A percentile compares a stretch with the other conserved stretches of the same genome.
These are phyloP conservation scores for Pterocles gutturalis DNA, from an alignment of 2,113 vertebrate species.

Conservation along the genomic window DNA sequence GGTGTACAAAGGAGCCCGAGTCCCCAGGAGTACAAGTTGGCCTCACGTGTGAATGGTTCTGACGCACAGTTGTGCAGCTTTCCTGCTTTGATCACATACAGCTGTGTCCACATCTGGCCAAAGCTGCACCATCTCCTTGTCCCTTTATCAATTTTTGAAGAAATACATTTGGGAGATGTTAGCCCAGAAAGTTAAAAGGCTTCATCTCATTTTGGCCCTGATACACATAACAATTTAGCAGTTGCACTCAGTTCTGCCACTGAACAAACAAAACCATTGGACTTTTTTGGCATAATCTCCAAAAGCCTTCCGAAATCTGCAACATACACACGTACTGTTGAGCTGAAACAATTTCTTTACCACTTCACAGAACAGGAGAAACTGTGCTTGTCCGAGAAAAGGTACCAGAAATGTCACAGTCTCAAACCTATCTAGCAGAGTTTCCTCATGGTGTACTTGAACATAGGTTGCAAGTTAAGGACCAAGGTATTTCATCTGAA, in stretches of 20 bases:
- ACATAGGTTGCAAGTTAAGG: background rate
- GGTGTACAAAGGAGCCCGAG: background rate
- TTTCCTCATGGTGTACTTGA: background rate
- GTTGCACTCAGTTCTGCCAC: background rate
- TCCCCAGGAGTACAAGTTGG: fast-evolving
- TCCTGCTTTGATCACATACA: background rate
- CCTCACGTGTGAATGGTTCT: background rate
- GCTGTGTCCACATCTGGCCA: background rate
- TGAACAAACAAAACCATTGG: background rate
- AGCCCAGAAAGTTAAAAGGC: background rate
- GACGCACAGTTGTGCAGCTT: background rate
- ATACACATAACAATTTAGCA: background rate
- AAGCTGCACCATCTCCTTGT: background rate
- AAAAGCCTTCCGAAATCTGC: background rate
- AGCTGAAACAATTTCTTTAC: background rate
- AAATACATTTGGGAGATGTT: background rate
- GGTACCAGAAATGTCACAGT: background rate
- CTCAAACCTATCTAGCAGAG: background rate
- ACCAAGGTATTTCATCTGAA: background rate
- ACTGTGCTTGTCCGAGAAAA: background rate
- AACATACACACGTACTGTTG: background rate
- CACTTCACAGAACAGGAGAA: background rate
- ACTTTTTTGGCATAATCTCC: background rate
- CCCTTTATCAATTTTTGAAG: background rate
- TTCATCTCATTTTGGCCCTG: background rate